These are phyloP conservation scores for Lasioglossum malachurum DNA, from an alignment of 2,888 invertebrate genomes.

Conservation along the genomic window DNA sequence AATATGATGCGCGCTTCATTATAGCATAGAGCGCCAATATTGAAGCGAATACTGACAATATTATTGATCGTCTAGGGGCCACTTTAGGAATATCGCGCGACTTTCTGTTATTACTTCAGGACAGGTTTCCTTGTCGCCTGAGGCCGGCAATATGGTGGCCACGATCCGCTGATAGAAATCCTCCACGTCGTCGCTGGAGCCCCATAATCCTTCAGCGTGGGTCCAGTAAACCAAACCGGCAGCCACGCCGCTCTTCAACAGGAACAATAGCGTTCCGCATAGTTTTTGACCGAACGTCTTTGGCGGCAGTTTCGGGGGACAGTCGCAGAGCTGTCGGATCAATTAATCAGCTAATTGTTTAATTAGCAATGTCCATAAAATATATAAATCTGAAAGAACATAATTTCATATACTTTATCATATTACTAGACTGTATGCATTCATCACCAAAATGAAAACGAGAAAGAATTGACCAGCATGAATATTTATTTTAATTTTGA, in stretches of 20 bases:
- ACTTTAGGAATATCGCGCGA: neutral
- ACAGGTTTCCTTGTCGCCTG: conserved; percentile 41
- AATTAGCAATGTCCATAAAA: neutral
- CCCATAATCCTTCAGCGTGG: conserved; percentile 85
- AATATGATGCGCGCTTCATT: too few species aligned
- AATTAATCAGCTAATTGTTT: neutral
- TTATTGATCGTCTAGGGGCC: too few species aligned
- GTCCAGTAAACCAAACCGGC: conserved; percentile 84
- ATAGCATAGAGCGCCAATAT: too few species aligned
- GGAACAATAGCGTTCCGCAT: conserved; percentile 70
- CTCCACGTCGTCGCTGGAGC: conserved; percentile 82
- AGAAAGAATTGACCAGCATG: too few species aligned
- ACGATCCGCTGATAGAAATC: conserved; percentile 80
- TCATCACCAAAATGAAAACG: too few species aligned
- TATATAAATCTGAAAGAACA: too few species aligned
- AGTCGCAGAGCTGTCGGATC: conserved; percentile 77
- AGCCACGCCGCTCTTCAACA: conserved; percentile 81
- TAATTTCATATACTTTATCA: too few species aligned
- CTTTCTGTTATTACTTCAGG: conserved; percentile 24
- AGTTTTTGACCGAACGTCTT: conserved; percentile 43
- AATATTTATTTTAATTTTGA: too few species aligned
- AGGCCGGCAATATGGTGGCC: conserved; percentile 58
- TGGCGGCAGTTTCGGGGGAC: conserved; percentile 64
- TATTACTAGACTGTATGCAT: too few species aligned
- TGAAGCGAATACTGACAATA: too few species aligned